These are phyloP conservation scores for Pogonocichla stellata DNA, from an alignment of 2,113 vertebrate species.

Conservation along the genomic window DNA sequence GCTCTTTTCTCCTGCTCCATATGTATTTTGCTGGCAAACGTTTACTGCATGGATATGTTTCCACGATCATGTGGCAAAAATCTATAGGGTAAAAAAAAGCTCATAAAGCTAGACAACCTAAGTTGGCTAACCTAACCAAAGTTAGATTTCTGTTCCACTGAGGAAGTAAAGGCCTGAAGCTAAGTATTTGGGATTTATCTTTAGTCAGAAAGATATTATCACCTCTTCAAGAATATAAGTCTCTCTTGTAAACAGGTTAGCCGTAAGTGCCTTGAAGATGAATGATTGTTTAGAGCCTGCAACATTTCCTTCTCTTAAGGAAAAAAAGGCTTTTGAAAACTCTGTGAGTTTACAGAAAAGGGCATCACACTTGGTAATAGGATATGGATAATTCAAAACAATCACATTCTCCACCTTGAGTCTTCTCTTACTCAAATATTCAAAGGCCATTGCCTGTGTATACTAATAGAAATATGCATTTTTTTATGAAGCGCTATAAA, in stretches of 20 bases:
- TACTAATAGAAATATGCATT: not conserved
- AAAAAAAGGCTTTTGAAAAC: not conserved
- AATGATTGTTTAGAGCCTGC: not conserved
- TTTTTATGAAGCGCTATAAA: not conserved
- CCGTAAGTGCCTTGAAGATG: not conserved
- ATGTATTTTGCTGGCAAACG: not conserved
- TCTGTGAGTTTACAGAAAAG: not conserved
- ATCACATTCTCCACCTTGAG: not conserved
- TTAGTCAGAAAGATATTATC: not conserved
- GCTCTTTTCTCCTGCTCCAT: not conserved
- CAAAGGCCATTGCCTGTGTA: not conserved
- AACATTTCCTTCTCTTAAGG: not conserved
- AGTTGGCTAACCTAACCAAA: too few species aligned
- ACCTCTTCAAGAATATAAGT: not conserved
- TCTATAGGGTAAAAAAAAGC: not conserved
- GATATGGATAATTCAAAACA: not conserved
- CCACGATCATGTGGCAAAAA: not conserved
- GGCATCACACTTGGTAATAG: not conserved
- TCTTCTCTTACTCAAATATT: not conserved
- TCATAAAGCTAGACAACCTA: not conserved
- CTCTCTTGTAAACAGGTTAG: not conserved
- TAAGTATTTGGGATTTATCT: not conserved
- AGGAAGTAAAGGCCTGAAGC: not conserved
- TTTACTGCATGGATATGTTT: not conserved
- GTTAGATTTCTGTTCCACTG: not conserved